A percentile compares a stretch with the other conserved stretches of the same genome.
These are phyloP conservation scores for Acanthosepion pharaonis DNA, from an alignment of 2,888 invertebrate species.

Conservation along the genomic window DNA sequence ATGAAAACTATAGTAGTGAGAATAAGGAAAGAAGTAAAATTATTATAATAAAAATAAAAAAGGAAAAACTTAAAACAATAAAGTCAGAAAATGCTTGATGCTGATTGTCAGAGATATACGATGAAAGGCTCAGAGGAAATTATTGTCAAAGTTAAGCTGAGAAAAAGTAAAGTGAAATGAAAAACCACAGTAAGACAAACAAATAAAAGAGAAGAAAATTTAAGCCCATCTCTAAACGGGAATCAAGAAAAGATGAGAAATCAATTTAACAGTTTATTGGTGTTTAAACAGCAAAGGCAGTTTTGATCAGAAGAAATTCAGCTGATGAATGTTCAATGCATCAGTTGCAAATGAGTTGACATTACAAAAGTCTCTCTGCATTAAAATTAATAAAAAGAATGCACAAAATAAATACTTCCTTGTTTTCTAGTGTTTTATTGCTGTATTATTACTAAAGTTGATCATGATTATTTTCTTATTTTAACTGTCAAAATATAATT, in stretches of 20 bases:
- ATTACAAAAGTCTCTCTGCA: not conserved
- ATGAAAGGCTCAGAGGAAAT: not conserved
- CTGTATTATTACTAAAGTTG: not conserved
- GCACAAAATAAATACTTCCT: not conserved
- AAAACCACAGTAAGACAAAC: not conserved
- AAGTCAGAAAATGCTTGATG: not conserved
- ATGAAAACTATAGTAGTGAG: not conserved
- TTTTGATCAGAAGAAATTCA: not conserved
- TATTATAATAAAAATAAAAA: not conserved
- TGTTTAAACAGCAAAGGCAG: not conserved
- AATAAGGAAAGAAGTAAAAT: not conserved
- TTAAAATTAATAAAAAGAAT: not conserved
- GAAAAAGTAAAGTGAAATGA: not conserved
- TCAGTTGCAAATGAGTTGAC: not conserved
- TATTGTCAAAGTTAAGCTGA: not conserved
- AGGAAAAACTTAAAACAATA: not conserved
- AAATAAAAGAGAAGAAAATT: too few relatives aligned
- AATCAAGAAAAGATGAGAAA: not conserved
- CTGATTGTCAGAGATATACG: not conserved
- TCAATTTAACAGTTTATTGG: not conserved
- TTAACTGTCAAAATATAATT: not conserved
- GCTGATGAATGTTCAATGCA: not conserved
- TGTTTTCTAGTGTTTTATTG: not conserved
- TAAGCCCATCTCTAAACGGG: not conserved
- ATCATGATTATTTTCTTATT: not conserved